phyloP scores from a whole-genome alignment of 2,113 vertebrate genomes.

The Ceyx margarethae region DNA sequence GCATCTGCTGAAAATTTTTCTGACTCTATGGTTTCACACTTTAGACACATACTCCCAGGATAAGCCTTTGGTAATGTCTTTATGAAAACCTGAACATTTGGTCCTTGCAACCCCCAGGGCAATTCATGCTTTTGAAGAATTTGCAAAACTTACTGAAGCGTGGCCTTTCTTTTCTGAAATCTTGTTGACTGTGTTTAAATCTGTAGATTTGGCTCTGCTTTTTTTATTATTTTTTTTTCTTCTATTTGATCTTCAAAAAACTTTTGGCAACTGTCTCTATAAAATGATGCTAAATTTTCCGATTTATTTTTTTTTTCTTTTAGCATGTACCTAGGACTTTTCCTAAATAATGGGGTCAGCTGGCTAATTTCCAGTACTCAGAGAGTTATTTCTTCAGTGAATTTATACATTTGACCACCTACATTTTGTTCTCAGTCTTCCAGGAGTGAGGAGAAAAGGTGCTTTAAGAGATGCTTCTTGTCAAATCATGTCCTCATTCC shows the following conservation, averaged over 20 bases:
- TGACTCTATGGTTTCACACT: conserved; percentile 16
- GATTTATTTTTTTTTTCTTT: background rate
- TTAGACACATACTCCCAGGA: conserved; percentile 11
- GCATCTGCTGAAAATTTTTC: background rate
- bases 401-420: background rate
- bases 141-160: conserved; percentile 20
- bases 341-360: background rate
- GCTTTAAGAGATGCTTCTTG: background rate
- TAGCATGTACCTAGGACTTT: background rate
- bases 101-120: conserved; percentile 33
- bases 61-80: conserved; percentile 13
- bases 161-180: conserved; percentile 41
- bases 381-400: background rate
- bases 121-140: conserved; percentile 57
- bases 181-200: conserved; percentile 46
- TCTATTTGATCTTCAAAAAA: conserved; percentile 6
- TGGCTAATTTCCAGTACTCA: background rate
- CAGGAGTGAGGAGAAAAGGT: background rate
- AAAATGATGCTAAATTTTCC: background rate
- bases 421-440: background rate
- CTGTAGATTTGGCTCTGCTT: background rate
- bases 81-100: conserved; percentile 53
- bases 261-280: background rate
- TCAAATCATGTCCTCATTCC: background rate
- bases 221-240: background rate